Evolutionary conservation across 2,888 invertebrate species (phyloP).

Genomic region (Tetramorium bicarinatum): DNA sequence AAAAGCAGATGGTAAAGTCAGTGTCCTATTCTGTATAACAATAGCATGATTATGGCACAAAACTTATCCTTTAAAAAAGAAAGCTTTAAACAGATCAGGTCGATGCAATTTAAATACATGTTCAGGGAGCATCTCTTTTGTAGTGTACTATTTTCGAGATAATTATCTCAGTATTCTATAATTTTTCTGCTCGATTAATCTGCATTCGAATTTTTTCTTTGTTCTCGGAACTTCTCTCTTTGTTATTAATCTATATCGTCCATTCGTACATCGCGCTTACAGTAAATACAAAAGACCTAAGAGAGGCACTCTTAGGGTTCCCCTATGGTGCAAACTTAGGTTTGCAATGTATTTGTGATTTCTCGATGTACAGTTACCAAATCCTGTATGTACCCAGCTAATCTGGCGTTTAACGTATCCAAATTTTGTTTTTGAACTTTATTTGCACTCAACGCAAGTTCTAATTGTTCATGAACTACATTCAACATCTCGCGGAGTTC

Average conservation of each 20-base stretch:
- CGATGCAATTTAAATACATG: slow-evolving; percentile 65
- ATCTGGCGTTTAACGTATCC: slow-evolving; percentile 93
- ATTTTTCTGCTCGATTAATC: slow-evolving; percentile 47
- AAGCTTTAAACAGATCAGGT: slow-evolving; percentile 56
- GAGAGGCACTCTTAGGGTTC: slow-evolving; percentile 71
- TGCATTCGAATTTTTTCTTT: slow-evolving; percentile 53
- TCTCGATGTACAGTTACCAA: slow-evolving; percentile 94
- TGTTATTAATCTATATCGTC: slow-evolving; percentile 74
- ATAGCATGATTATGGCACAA: slow-evolving; percentile 71
- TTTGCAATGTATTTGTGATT: slow-evolving; percentile 93
- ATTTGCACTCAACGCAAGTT: slow-evolving; percentile 92
- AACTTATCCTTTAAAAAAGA: slow-evolving; percentile 63
- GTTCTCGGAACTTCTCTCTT: slow-evolving; percentile 76
- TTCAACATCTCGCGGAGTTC: slow-evolving; percentile 90
- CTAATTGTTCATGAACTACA: slow-evolving; percentile 93
- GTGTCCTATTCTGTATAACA: slow-evolving; percentile 41
- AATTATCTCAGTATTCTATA: slow-evolving; percentile 58
- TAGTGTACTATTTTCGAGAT: slow-evolving; percentile 63
- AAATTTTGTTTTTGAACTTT: slow-evolving; percentile 94
- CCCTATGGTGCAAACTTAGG: slow-evolving; percentile 87
- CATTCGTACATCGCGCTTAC: slow-evolving; percentile 76
- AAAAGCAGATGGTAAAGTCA: slow-evolving; percentile 53
- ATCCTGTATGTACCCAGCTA: slow-evolving; percentile 93
- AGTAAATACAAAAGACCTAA: slow-evolving; percentile 81
- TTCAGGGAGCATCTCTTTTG: slow-evolving; percentile 61